phyloP scores from a whole-genome alignment of 2,888 invertebrate genomes.

The Piscicola geometra region DNA sequence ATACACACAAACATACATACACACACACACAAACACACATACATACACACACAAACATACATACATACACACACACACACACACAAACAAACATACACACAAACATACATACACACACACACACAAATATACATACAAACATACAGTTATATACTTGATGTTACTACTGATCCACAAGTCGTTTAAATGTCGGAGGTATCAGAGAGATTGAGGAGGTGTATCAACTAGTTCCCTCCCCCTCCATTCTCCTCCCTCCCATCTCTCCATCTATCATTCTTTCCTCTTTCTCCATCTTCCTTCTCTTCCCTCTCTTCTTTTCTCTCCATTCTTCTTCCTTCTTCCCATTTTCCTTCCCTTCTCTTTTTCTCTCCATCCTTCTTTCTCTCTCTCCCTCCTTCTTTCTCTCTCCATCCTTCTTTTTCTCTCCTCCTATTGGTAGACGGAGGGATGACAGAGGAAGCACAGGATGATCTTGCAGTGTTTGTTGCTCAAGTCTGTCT shows the following conservation, averaged over 20 bases:
- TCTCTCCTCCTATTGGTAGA: no score
- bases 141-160: conserved; percentile 59
- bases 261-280: not conserved
- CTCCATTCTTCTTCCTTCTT: not conserved
- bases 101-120: conserved; percentile 15
- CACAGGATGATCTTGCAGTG: not conserved
- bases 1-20: conserved; percentile 15
- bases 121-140: conserved; percentile 12
- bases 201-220: conserved; percentile 60
- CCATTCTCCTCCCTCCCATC: not conserved
- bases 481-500: not conserved
- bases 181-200: conserved; percentile 73
- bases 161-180: conserved; percentile 70
- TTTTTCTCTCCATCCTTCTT: no score
- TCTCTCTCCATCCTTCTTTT: no score
- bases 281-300: not conserved
- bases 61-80: conserved; percentile 18
- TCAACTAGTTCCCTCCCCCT: not conserved
- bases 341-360: no score
- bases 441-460: not conserved
- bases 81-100: conserved; percentile 9
- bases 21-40: conserved; percentile 5
- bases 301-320: not conserved
- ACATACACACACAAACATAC: conserved; percentile 13
- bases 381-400: no score